phyloP scores from a whole-genome alignment of 2,888 invertebrate species.

The Tiphia femorata region DNA sequence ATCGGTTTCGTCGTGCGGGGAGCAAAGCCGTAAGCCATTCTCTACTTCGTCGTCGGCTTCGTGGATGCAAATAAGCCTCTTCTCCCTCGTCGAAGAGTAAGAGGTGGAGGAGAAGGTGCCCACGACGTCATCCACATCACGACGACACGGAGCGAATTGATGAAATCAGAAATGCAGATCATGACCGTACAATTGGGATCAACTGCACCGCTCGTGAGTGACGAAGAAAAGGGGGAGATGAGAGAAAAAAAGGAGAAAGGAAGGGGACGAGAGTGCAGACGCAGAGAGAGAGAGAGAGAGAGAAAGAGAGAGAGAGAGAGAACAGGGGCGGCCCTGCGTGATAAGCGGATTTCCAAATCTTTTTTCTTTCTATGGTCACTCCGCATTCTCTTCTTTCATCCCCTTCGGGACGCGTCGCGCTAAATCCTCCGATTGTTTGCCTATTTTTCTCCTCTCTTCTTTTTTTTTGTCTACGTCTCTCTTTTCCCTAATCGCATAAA shows the following conservation, averaged over 20 bases:
- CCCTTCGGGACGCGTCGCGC: not conserved
- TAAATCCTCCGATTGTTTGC: not conserved
- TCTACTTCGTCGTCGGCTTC: constrained; percentile 8
- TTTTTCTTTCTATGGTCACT: too few relatives aligned
- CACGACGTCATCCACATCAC: constrained; percentile 27
- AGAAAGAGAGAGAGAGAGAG: not conserved
- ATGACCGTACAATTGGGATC: constrained; percentile 50
- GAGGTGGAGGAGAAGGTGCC: constrained; percentile 6
- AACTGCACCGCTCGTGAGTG: constrained; percentile 20
- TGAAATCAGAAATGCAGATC: constrained; percentile 60
- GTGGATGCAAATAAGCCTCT: constrained; percentile 54
- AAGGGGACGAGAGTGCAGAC: not conserved
- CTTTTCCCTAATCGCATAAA: too few relatives aligned
- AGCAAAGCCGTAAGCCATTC: too few relatives aligned
- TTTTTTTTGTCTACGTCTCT: not conserved
- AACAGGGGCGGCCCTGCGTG: constrained; percentile 11
- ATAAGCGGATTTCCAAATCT: constrained; percentile 45
- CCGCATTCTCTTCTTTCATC: too few relatives aligned
- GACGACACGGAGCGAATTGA: constrained; percentile 48
- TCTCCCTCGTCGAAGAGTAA: not conserved
- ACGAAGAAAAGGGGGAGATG: not conserved
- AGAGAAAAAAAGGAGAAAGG: not conserved
- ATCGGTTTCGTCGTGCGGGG: constrained; percentile 25
- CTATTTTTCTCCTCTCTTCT: not conserved
- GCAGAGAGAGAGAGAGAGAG: not conserved